Evolutionary conservation across 2,888 invertebrate species (phyloP).

Genomic region (Allolobophora icterica): DNA sequence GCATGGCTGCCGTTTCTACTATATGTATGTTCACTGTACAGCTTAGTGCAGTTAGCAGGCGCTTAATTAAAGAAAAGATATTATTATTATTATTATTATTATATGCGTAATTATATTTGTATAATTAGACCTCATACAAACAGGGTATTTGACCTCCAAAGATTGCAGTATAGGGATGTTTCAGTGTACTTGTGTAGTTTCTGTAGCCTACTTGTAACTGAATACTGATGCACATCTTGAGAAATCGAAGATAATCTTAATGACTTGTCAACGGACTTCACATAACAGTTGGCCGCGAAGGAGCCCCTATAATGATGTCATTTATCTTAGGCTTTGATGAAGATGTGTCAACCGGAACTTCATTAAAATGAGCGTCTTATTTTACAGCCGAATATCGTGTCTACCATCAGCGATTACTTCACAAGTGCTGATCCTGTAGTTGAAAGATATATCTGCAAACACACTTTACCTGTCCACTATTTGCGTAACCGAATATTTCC

Average conservation of each 20-base stretch:
- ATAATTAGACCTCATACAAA: not conserved
- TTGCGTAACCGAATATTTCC: not conserved
- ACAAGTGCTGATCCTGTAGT: not conserved
- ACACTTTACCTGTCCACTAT: not conserved
- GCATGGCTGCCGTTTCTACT: no score
- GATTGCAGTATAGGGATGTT: slow-evolving; percentile 9
- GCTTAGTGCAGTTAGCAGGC: no score
- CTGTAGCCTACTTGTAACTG: not conserved
- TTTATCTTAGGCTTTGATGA: not conserved
- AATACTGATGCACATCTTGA: not conserved
- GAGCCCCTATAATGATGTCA: not conserved
- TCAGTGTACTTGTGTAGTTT: not conserved
- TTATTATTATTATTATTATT: not conserved
- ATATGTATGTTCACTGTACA: no score
- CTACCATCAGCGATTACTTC: not conserved
- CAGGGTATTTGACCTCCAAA: not conserved
- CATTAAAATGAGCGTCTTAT: not conserved
- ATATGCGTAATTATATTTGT: not conserved
- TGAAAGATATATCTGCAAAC: not conserved
- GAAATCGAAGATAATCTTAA: not conserved
- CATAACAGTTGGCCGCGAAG: not conserved
- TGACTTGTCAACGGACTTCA: slow-evolving; percentile 11
- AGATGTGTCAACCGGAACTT: slow-evolving; percentile 1
- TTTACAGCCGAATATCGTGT: not conserved
- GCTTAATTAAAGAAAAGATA: no score